These are phyloP conservation scores for Chrysocyon brachyurus DNA, from an alignment of 2,797 vertebrate genomes.

Conservation along the genomic window DNA sequence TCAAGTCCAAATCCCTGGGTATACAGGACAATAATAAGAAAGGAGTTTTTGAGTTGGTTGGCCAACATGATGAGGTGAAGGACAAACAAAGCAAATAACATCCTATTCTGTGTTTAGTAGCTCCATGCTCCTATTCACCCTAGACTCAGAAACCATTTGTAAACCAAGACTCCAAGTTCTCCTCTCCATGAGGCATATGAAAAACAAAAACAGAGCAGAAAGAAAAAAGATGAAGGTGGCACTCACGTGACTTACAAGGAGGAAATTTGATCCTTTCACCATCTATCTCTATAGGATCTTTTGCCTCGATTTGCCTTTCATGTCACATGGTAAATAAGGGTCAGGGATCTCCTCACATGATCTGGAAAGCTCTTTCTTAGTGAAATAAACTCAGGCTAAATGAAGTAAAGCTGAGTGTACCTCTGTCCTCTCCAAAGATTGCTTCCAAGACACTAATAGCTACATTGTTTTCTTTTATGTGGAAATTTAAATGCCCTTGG, in stretches of 20 bases:
- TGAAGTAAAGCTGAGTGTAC: not conserved
- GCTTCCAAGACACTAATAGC: not conserved
- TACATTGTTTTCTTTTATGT: not conserved
- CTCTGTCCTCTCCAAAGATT: not conserved
- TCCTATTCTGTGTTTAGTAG: not conserved
- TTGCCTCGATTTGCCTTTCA: not conserved
- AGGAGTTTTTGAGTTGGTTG: not conserved
- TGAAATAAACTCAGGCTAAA: not conserved
- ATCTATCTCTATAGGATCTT: not conserved
- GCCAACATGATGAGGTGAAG: not conserved
- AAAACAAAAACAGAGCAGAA: not conserved
- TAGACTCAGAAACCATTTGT: not conserved
- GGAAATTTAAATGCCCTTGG: not conserved
- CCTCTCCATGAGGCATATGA: not conserved
- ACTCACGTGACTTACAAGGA: not conserved
- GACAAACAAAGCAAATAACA: not conserved
- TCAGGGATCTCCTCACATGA: not conserved
- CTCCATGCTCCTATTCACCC: not conserved
- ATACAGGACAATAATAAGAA: not conserved
- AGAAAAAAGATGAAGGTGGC: not conserved
- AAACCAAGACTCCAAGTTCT: not conserved
- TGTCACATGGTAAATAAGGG: not conserved
- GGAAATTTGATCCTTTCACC: not conserved
- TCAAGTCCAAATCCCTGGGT: not conserved
- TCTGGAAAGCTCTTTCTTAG: not conserved